Conservation (phyloP, 2,797 vertebrate genomes). For the Rhyacichthys aspro region DNA sequence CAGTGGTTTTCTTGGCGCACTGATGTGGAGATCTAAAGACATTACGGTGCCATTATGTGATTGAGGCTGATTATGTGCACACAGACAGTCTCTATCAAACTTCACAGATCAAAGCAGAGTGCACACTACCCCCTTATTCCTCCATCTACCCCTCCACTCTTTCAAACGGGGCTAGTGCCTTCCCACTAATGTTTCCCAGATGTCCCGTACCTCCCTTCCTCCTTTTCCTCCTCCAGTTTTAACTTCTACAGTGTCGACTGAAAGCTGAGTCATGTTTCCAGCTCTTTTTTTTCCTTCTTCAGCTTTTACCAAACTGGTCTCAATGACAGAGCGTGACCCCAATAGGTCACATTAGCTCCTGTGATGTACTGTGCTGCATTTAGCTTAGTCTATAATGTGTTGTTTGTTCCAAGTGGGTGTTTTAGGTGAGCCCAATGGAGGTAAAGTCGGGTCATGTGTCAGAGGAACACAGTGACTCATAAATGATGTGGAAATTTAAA, state of each 20-base stretch:
- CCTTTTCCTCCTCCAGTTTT: slow-evolving; percentile 38
- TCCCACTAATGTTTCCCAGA: slow-evolving; percentile 73
- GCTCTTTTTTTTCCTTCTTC: not conserved
- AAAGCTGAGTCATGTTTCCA: slow-evolving; percentile 32
- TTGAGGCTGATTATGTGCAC: slow-evolving; percentile 57
- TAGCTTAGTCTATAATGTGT: too few relatives aligned
- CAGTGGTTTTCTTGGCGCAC: slow-evolving; percentile 47
- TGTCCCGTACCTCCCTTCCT: slow-evolving; percentile 59
- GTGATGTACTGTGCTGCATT: too few relatives aligned
- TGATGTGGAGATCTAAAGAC: slow-evolving; percentile 46
- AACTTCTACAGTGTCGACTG: slow-evolving; percentile 39
- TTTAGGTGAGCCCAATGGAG: too few relatives aligned
- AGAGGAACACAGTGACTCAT: too few relatives aligned
- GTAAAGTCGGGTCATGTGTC: too few relatives aligned
- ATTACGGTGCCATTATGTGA: slow-evolving; percentile 61
- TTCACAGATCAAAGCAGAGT: slow-evolving; percentile 56
- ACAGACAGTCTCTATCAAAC: slow-evolving; percentile 62
- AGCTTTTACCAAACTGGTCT: slow-evolving; percentile 21
- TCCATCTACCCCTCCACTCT: slow-evolving; percentile 53
- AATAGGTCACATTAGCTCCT: slow-evolving; percentile 32
- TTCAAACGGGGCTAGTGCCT: too few relatives aligned
- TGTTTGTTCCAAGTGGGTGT: too few relatives aligned
- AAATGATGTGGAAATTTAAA: too few relatives aligned
- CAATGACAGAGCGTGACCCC: slow-evolving; percentile 47
- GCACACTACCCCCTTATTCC: slow-evolving; percentile 41